Conservation (phyloP, 1,140 invertebrate genomes). For the Kradibia gibbosae region DNA sequence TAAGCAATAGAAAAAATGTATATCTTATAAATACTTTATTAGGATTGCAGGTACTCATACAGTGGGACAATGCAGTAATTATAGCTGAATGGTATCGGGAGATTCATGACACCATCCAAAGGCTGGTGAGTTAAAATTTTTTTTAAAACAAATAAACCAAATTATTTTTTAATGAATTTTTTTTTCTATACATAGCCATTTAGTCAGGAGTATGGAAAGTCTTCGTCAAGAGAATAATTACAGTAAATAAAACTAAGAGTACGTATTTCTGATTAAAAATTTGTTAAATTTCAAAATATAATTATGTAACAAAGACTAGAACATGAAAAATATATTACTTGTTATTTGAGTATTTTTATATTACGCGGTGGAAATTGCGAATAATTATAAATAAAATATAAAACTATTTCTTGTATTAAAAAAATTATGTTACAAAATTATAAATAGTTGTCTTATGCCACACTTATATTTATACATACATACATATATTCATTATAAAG, state of each 20-base stretch:
- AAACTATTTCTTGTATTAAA: constrained; percentile 35
- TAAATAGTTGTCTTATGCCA: constrained; percentile 11
- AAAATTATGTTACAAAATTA: constrained; percentile 21
- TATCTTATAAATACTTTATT: constrained; percentile 74
- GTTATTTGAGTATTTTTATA: constrained; percentile 49
- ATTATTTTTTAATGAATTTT: not conserved
- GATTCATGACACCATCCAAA: constrained; percentile 72
- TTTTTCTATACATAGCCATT: constrained; percentile 47
- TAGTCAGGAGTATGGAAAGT: constrained; percentile 42
- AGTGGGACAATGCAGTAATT: constrained; percentile 72
- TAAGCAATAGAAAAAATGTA: constrained; percentile 77
- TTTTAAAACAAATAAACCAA: not conserved
- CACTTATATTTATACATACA: not conserved
- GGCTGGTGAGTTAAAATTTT: constrained; percentile 63
- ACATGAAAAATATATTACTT: constrained; percentile 39
- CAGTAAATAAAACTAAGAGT: constrained; percentile 4
- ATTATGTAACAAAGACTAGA: constrained; percentile 37
- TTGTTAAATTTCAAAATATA: constrained; percentile 51
- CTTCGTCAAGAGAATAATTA: constrained; percentile 46
- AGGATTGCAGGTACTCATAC: constrained; percentile 75
- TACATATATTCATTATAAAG: not conserved
- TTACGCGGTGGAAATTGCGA: constrained; percentile 43
- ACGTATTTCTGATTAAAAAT: constrained; percentile 43
- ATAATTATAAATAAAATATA: constrained; percentile 41
- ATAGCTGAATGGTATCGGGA: constrained; percentile 74